Conservation (phyloP, 64 coral and sea anemone species). For the Cladopsammia gracilis region DNA sequence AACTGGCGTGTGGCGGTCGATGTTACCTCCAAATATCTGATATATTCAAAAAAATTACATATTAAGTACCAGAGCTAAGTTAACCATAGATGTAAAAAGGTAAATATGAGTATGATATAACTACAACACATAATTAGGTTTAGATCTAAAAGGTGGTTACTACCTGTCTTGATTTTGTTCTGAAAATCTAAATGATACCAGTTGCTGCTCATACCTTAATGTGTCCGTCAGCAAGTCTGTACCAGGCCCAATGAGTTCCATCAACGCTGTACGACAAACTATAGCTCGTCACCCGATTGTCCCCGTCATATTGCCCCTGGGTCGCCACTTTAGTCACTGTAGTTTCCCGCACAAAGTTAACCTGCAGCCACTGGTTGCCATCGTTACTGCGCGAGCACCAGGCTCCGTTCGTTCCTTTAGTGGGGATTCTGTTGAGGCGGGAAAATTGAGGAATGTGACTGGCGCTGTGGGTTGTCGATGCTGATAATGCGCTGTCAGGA, state of each 20-base stretch:
- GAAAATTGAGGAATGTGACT: slow-evolving; percentile 13
- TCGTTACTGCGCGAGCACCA: slow-evolving; percentile 18
- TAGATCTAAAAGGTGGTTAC: no score
- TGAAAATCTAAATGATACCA: no score
- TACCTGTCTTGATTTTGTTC: no score
- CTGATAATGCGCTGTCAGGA: slow-evolving; percentile 17
- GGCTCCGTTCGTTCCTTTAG: background rate
- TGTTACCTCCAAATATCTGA: slow-evolving; percentile 49
- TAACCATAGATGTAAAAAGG: no score
- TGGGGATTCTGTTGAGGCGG: slow-evolving; percentile 8
- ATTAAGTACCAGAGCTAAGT: no score
- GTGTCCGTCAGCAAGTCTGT: slow-evolving; percentile 35
- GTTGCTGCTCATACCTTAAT: slow-evolving; percentile 21
- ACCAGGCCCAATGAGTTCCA: slow-evolving; percentile 25
- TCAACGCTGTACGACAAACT: slow-evolving; percentile 51
- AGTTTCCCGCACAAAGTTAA: slow-evolving; percentile 8
- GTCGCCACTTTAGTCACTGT: slow-evolving; percentile 46
- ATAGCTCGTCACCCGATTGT: slow-evolving; percentile 34
- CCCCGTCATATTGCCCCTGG: slow-evolving; percentile 11
- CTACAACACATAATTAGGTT: no score
- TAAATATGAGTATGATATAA: no score
- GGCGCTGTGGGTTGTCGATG: background rate
- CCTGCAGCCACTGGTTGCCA: slow-evolving; percentile 32
- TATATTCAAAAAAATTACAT: background rate
- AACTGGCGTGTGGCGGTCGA: slow-evolving; percentile 47